A percentile compares a stretch with the other conserved stretches of the same genome.
These are phyloP conservation scores for Protaetia brevitarsis DNA, from an alignment of 1,140 invertebrate species.

Conservation along the genomic window DNA sequence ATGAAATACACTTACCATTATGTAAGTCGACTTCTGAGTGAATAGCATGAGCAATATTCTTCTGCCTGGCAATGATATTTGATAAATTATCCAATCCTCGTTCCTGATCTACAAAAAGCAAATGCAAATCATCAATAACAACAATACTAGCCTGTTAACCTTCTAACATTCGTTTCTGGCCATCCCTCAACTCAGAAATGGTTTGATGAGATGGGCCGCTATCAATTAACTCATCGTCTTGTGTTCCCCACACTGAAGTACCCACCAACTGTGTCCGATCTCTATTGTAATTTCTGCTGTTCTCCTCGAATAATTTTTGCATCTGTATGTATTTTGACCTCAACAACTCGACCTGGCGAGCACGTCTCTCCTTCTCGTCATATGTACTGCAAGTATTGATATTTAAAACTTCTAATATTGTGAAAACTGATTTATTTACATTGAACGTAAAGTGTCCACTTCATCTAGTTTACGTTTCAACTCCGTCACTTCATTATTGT, in stretches of 20 bases:
- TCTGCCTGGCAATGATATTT: conserved; percentile 73
- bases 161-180: conserved; percentile 42
- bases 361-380: conserved; percentile 61
- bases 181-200: conserved; percentile 28
- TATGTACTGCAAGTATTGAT: conserved; percentile 50
- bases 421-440: conserved; percentile 52
- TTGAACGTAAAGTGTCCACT: conserved; percentile 48
- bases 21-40: conserved; percentile 75
- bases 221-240: conserved; percentile 27
- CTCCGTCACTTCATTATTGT: conserved; percentile 57
- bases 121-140: conserved; percentile 12
- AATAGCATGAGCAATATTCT: conserved; percentile 71
- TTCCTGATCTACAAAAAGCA: conserved; percentile 22
- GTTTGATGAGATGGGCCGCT: neutral
- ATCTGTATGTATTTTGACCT: conserved; percentile 58
- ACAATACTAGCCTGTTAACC: conserved; percentile 30
- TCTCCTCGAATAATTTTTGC: conserved; percentile 54
- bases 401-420: neutral
- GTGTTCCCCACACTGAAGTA: conserved; percentile 21
- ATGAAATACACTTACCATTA: conserved; percentile 57
- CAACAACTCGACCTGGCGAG: conserved; percentile 57
- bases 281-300: conserved; percentile 36
- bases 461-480: conserved; percentile 57
- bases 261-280: conserved; percentile 39
- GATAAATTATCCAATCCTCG: conserved; percentile 70